A percentile compares a stretch with the other conserved stretches of the same genome.
phyloP scores from a whole-genome alignment of 2,888 invertebrate genomes.

The Euzophera pinguis region DNA sequence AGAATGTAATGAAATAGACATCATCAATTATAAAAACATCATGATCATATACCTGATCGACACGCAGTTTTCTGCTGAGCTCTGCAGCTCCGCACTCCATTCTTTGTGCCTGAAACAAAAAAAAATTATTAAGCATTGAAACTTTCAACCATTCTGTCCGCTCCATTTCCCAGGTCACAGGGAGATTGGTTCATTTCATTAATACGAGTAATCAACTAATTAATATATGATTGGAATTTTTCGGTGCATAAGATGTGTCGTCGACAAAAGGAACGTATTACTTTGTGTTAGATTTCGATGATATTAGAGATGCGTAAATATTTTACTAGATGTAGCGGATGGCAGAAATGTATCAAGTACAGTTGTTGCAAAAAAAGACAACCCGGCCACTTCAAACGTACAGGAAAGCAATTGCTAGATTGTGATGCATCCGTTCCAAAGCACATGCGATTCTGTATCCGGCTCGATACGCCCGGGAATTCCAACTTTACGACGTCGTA shows the following conservation, averaged over 20 bases:
- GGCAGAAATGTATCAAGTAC: conserved; percentile 17
- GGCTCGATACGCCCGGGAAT: conserved; percentile 21
- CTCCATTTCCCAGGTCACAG: too few relatives aligned
- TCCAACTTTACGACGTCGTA: conserved; percentile 24
- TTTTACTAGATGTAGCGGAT: not conserved
- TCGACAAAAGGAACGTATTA: too few relatives aligned
- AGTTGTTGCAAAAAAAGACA: conserved; percentile 25
- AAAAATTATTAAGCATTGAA: too few relatives aligned
- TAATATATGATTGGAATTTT: too few relatives aligned
- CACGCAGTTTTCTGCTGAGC: conserved; percentile 65
- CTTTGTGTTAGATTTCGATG: too few relatives aligned
- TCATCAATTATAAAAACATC: too few relatives aligned
- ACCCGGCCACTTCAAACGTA: conserved; percentile 36
- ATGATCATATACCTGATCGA: conserved; percentile 61
- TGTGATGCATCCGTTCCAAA: conserved; percentile 45
- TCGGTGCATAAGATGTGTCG: too few relatives aligned
- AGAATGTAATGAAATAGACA: too few relatives aligned
- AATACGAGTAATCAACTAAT: too few relatives aligned
- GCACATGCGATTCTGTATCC: conserved; percentile 29
- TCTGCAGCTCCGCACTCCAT: conserved; percentile 71
- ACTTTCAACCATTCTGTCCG: too few relatives aligned
- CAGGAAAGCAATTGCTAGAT: conserved; percentile 53
- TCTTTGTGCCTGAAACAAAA: conserved; percentile 69
- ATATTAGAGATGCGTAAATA: too few relatives aligned
- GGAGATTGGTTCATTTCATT: too few relatives aligned